Conservation (phyloP, 2,113 vertebrate species). For the Cinclus cinclus region DNA sequence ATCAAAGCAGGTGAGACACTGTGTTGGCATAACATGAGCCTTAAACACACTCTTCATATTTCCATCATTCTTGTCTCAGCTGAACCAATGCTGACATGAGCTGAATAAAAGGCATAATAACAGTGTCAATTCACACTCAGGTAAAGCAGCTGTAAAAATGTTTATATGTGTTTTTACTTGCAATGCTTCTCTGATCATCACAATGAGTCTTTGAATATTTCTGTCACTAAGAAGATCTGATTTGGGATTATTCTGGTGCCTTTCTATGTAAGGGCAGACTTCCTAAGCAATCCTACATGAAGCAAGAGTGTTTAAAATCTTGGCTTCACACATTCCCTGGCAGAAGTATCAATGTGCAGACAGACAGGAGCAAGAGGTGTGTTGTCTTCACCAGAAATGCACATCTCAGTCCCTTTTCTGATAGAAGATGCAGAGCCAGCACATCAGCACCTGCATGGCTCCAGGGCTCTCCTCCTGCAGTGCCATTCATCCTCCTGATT, state of each 20-base stretch:
- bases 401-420: background rate
- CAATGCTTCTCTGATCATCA: background rate
- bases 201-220: background rate
- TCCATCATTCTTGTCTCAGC: background rate
- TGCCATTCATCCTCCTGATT: background rate
- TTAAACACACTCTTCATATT: background rate
- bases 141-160: background rate
- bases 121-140: background rate
- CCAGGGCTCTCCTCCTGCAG: background rate
- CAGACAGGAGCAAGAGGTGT: background rate
- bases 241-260: background rate
- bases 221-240: background rate
- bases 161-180: background rate
- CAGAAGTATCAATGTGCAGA: background rate
- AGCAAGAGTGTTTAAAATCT: background rate
- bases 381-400: background rate
- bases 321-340: background rate
- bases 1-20: background rate
- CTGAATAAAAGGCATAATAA: background rate
- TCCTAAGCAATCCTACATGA: background rate
- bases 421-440: background rate
- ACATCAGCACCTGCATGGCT: background rate
- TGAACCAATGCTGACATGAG: background rate
- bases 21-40: background rate
- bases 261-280: background rate